Percentiles rank a stretch among this genome's conserved stretches.
phyloP scores from a whole-genome alignment of 2,888 invertebrate species.

The Spilosoma lubricipeda region DNA sequence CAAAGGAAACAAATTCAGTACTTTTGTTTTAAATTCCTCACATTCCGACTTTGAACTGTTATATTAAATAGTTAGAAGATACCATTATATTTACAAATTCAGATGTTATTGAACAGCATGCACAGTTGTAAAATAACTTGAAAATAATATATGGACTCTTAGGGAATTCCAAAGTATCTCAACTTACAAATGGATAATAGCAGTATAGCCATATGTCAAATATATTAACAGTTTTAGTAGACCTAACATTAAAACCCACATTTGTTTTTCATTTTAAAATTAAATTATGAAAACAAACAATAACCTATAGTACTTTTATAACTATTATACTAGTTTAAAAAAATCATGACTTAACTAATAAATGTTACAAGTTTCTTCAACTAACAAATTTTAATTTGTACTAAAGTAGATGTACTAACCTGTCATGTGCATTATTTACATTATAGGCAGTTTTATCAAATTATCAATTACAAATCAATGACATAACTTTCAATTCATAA shows the following conservation, averaged over 20 bases:
- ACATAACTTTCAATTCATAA: not conserved
- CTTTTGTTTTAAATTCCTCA: constrained; percentile 61
- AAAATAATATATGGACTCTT: constrained; percentile 51
- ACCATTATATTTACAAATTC: constrained; percentile 52
- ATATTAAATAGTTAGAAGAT: constrained; percentile 54
- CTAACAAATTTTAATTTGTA: constrained; percentile 61
- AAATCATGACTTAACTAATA: constrained; percentile 46
- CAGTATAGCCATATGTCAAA: constrained; percentile 26
- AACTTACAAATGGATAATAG: constrained; percentile 20
- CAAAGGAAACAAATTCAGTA: constrained; percentile 75
- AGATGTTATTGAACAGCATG: constrained; percentile 34
- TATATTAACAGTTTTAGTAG: constrained; percentile 35
- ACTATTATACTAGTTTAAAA: constrained; percentile 45
- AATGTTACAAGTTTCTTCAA: constrained; percentile 39
- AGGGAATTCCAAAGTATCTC: constrained; percentile 66
- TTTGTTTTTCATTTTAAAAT: constrained; percentile 37
- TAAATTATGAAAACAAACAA: constrained; percentile 50
- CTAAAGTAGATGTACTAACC: constrained; percentile 65
- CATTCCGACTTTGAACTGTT: constrained; percentile 55
- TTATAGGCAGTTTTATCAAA: not conserved
- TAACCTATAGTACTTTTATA: constrained; percentile 47
- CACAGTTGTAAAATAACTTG: constrained; percentile 35
- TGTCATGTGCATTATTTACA: constrained; percentile 36
- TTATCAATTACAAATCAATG: not conserved
- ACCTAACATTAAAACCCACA: constrained; percentile 39